Percentiles rank a stretch among this genome's conserved stretches.
phyloP scores from a whole-genome alignment of 2,113 vertebrate species.

The Halcyon senegalensis region DNA sequence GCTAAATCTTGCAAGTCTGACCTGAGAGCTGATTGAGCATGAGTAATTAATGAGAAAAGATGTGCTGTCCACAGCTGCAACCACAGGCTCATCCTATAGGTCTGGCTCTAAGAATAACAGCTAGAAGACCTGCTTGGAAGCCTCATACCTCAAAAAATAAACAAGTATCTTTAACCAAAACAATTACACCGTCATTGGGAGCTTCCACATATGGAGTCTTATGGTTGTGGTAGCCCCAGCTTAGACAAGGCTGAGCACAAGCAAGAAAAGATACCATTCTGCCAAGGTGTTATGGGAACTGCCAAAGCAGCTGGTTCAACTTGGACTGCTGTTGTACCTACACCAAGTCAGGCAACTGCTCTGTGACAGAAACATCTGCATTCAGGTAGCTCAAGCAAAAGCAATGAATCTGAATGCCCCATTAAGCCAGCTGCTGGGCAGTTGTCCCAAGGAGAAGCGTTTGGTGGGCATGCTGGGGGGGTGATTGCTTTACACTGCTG shows the following conservation, averaged over 20 bases:
- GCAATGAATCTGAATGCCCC: no score
- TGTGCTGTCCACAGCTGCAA: not conserved
- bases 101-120: not conserved
- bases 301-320: not conserved
- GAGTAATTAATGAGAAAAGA: not conserved
- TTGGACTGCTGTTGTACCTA: not conserved
- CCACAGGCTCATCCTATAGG: not conserved
- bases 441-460: not conserved
- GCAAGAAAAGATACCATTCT: not conserved
- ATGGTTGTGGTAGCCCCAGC: not conserved
- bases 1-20: not conserved
- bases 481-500: not conserved
- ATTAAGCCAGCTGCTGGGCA: not conserved
- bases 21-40: not conserved
- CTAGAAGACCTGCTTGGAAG: not conserved
- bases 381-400: not conserved
- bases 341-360: not conserved
- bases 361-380: not conserved
- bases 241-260: not conserved
- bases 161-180: not conserved
- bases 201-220: not conserved
- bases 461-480: accelerated
- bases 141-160: not conserved
- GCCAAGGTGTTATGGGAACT: accelerated
- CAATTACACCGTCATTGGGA: not conserved